Conservation (phyloP, 2,113 vertebrate genomes). For the Oenanthe melanoleuca region DNA sequence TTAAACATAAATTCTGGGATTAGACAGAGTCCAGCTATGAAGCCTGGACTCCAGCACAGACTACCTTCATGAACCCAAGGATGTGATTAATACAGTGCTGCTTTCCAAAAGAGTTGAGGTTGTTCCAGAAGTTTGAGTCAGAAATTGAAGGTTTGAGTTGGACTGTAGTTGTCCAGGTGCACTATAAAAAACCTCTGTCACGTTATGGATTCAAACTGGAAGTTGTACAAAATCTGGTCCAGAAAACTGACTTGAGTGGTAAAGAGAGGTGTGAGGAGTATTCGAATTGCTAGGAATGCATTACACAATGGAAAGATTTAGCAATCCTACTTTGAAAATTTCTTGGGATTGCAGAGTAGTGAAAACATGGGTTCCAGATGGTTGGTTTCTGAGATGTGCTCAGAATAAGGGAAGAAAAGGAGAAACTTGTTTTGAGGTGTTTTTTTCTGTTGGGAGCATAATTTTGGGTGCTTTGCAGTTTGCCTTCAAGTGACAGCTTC, state of each 20-base stretch:
- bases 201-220: neutral
- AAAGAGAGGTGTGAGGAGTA: neutral
- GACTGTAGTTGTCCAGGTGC: neutral
- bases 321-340: neutral
- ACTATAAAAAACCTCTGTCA: neutral
- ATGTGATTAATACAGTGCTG: neutral
- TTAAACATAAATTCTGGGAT: neutral
- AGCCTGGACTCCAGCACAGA: neutral
- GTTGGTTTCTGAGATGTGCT: neutral
- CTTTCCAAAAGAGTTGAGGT: neutral
- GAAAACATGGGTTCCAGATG: neutral
- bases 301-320: neutral
- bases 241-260: neutral
- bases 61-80: neutral
- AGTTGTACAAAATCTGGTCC: neutral
- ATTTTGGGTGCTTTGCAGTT: neutral
- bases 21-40: neutral
- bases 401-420: neutral
- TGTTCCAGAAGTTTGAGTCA: neutral
- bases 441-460: neutral
- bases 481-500: neutral
- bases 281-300: neutral
- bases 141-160: neutral
- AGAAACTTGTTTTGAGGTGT: neutral
- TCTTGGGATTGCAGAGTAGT: neutral